phyloP scores from a whole-genome alignment of 2,113 vertebrate genomes.

The Ictidomys tridecemlineatus region DNA sequence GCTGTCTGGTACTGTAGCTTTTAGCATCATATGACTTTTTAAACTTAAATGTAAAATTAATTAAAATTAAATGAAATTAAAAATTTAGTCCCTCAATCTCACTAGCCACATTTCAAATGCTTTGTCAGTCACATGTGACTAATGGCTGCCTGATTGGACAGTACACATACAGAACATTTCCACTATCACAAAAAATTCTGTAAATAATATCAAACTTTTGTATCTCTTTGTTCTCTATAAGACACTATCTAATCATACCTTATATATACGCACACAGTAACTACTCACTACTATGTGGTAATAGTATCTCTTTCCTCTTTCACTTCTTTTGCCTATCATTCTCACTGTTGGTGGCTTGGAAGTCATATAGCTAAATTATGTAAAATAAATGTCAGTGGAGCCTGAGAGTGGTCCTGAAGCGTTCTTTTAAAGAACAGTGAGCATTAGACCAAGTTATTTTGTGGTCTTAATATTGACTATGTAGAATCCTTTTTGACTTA shows the following conservation, averaged over 20 bases:
- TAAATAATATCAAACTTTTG: neutral
- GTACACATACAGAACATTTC: neutral
- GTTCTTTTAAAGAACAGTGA: neutral
- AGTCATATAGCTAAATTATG: neutral
- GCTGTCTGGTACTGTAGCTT: neutral
- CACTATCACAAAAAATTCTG: neutral
- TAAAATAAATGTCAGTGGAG: neutral
- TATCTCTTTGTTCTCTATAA: neutral
- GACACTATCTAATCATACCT: neutral
- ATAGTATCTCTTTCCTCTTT: neutral
- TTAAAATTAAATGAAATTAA: neutral
- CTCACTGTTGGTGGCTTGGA: neutral
- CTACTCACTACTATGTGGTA: neutral
- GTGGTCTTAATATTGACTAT: neutral
- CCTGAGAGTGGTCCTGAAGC: neutral
- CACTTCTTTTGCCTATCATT: neutral
- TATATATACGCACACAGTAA: neutral
- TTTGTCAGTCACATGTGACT: neutral
- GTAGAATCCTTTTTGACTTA: neutral
- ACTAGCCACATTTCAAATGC: neutral
- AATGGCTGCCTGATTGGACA: neutral
- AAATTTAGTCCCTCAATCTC: neutral
- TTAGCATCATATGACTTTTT: neutral
- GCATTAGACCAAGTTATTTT: neutral
- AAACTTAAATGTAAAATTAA: neutral